These are phyloP conservation scores for Drosophila pallidifrons DNA, from an alignment of 1,140 invertebrate genomes.

Conservation along the genomic window DNA sequence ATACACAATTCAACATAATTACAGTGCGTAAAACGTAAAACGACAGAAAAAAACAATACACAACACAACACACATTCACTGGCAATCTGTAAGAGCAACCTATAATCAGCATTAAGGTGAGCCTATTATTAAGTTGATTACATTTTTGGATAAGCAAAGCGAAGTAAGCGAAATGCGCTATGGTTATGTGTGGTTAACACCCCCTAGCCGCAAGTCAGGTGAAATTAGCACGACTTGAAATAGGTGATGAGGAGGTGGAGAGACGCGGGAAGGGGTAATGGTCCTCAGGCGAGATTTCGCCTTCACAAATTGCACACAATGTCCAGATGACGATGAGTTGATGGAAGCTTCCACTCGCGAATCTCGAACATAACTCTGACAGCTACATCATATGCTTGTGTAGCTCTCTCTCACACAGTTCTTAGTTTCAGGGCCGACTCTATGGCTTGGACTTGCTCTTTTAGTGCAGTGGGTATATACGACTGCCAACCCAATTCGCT, in stretches of 20 bases:
- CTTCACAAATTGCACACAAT: slow-evolving; percentile 27
- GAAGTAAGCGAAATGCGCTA: slow-evolving; percentile 20
- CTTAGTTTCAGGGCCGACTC: slow-evolving; percentile 51
- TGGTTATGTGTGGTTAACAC: slow-evolving; percentile 64
- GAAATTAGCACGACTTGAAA: slow-evolving; percentile 25
- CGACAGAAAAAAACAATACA: slow-evolving; percentile 6
- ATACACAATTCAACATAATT: slow-evolving; percentile 48
- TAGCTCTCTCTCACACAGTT: slow-evolving; percentile 52
- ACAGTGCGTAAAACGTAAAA: slow-evolving; percentile 68
- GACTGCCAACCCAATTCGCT: slow-evolving; percentile 54
- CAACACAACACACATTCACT: slow-evolving; percentile 23
- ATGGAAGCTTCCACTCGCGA: slow-evolving; percentile 72
- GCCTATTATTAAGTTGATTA: slow-evolving; percentile 78
- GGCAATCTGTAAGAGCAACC: slow-evolving; percentile 43
- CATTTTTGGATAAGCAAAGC: slow-evolving; percentile 68
- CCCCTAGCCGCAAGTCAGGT: slow-evolving; percentile 24
- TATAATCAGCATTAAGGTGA: slow-evolving; percentile 69
- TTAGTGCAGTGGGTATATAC: slow-evolving; percentile 6
- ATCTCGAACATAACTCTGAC: slow-evolving; percentile 60
- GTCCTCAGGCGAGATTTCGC: slow-evolving; percentile 40
- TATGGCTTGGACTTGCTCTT: too few species aligned
- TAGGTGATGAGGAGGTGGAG: background rate
- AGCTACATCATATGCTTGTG: slow-evolving; percentile 13
- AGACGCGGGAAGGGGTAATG: background rate
- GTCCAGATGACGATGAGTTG: slow-evolving; percentile 64